These are phyloP conservation scores for Synergus gifuensis DNA, from an alignment of 2,888 invertebrate species.

Conservation along the genomic window DNA sequence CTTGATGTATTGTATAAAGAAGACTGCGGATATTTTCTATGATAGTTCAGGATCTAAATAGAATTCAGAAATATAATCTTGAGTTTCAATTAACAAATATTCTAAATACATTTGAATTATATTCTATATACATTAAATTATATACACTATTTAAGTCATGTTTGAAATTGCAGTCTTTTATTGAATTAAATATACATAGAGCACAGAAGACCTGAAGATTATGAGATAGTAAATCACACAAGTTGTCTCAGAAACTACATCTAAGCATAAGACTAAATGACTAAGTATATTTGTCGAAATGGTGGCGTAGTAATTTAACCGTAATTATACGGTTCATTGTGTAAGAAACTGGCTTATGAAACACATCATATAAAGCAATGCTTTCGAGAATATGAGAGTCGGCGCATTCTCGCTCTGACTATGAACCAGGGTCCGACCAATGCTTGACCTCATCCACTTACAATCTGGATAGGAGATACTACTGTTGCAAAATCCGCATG, in stretches of 20 bases:
- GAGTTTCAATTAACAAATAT: too few species aligned
- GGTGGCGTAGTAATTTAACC: slow-evolving; percentile 28
- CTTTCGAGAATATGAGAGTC: slow-evolving; percentile 33
- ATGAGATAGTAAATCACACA: neutral
- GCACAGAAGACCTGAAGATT: neutral
- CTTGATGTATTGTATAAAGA: too few species aligned
- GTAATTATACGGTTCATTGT: slow-evolving; percentile 35
- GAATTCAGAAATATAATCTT: too few species aligned
- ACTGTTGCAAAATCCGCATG: slow-evolving; percentile 31
- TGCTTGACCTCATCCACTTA: slow-evolving; percentile 40
- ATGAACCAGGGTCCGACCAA: slow-evolving; percentile 14
- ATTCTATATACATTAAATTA: too few species aligned
- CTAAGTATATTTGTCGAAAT: slow-evolving; percentile 9
- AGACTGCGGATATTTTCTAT: too few species aligned
- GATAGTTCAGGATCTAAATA: too few species aligned
- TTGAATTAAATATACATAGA: neutral
- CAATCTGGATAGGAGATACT: slow-evolving; percentile 30
- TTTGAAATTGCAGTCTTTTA: neutral
- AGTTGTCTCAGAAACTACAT: neutral
- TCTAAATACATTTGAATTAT: too few species aligned
- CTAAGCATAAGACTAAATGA: slow-evolving; percentile 29
- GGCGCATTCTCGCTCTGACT: slow-evolving; percentile 24
- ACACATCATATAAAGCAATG: slow-evolving; percentile 36
- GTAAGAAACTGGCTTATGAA: slow-evolving; percentile 18
- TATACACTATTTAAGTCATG: too few species aligned